Evolutionary conservation across 2,888 invertebrate species (phyloP), one percentile per base, ranked within the genome.

Genomic region (Caenorhabditis panamensis): DNA sequence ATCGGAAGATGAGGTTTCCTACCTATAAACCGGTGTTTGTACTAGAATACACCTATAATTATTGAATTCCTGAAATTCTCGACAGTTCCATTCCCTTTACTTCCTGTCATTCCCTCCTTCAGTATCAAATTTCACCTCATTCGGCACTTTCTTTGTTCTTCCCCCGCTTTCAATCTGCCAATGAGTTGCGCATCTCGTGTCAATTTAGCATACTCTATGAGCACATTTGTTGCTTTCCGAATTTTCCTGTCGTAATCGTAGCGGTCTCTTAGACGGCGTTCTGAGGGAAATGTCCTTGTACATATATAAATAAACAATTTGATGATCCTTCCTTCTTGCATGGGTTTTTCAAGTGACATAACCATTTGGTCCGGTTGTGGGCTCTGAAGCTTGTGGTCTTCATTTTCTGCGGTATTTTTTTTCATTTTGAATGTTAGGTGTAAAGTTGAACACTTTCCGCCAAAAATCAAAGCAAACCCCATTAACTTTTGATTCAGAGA

Each of bases 281-380:
- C 37, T 26, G 9, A 9, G 22, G 37, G 24, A 56, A 47, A 63
- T 72, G 75, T 58, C 75, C 66, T 66, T 75, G 75, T 75, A 66
- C 75, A 66, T 75, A 75, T 41, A 75, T 75, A 66, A 75, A 75
- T 75, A 75, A 75, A 75, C 75, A 75, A 73, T 73, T 72, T 28
- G 54, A 26, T 20, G 37, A 11, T 9, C 22, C 22, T 56, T 31
- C 18, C 56, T 11, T 56, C 22, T 59, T 22, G 59, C n/a, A 13
- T 53, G 41, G 13, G 41, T 24, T n/a, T 24, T 13, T 53, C 26
- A n/a, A n/a, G n/a, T 24, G 26, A n/a, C 1, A 26, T 26, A 6
- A 24, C 9, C 53, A 24, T 9, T 24, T 53, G 20, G 28, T 16
- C 16, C 31, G 2, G 2, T 54, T 24, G 4, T 24, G 47, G 41